Base-by-base conservation (phyloP, 1,140 invertebrate genomes). In the Diprion similis region DNA sequence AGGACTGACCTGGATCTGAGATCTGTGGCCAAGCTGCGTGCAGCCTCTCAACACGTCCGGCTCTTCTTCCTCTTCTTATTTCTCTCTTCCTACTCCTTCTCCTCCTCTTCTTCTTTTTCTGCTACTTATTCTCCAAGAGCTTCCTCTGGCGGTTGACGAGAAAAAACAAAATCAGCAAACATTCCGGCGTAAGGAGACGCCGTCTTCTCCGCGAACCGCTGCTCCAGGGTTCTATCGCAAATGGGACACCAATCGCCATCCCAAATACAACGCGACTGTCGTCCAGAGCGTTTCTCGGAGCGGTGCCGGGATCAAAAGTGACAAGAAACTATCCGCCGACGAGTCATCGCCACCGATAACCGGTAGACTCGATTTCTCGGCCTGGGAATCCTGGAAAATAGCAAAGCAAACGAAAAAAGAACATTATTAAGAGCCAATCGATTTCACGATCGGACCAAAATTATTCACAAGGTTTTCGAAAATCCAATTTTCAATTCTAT, bases 261-360 rank as follows among this genome's bases (percentile, higher is more conserved):
- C 86, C 17, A 88, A 80, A 73, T 88, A 88, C n/a, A 88, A 78
- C 19, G 86, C 86, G 18, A 88, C 81, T 71, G 86, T 87, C 79
- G 86, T 86, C 87, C 87, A 88, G 18, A 88, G 76, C 1, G 87
- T 88, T 72, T 87, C 87, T 37, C 87, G 84, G 0, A 88, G 68
- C n/a, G 87, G 86, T 10, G 85, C 84, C 45, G 86, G 87, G 68
- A 88, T 86, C 75, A 87, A 66, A 72, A 86, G 18, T 70, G 86
- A 87, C 9, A 88, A 76, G 24, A 87, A 75, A 17, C 85, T 82
- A 73, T 87, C 85, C 17, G 84, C 82, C 2, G 82, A 81, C 18
- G 80, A 77, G 70, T 76, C 76, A n/a, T 75, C 78, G 78, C 77
- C 78, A 73, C 70, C 46, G 64, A 65, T 73, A 64, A 78, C 82